These are phyloP conservation scores for Harmothoe impar DNA, from an alignment of 2,888 invertebrate genomes.

Conservation along the genomic window DNA sequence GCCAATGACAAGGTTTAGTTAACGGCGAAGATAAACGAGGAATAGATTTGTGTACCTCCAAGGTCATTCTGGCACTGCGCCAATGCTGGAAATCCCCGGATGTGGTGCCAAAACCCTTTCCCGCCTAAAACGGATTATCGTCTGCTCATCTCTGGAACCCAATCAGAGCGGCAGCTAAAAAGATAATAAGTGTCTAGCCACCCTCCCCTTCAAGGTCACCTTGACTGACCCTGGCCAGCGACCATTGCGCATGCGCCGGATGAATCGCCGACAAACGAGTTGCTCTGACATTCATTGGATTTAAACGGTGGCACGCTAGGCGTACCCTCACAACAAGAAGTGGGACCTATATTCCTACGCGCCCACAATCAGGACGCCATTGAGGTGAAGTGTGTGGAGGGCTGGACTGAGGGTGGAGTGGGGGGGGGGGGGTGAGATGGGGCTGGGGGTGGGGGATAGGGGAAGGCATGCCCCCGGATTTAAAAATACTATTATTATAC, in stretches of 20 bases:
- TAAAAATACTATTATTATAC: neutral
- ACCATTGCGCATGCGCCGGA: conserved; percentile 10
- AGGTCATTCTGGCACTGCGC: neutral
- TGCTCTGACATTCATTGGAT: conserved; percentile 9
- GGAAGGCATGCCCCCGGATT: neutral
- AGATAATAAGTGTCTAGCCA: conserved; percentile 52
- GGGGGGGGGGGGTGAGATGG: neutral
- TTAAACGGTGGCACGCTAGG: neutral
- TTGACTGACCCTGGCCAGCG: neutral
- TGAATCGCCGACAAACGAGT: conserved; percentile 49
- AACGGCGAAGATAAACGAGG: too few relatives aligned
- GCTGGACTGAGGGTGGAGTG: neutral
- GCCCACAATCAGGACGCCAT: conserved; percentile 30
- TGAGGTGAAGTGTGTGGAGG: neutral
- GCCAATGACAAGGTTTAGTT: too few relatives aligned
- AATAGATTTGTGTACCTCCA: too few relatives aligned
- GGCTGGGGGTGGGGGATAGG: neutral
- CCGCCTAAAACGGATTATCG: conserved; percentile 23
- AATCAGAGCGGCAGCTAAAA: conserved; percentile 27
- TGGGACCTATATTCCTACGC: neutral
- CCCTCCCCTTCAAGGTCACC: conserved; percentile 31
- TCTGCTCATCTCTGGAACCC: conserved; percentile 25
- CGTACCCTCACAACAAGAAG: neutral
- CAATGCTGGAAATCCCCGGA: neutral
- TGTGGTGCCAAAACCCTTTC: neutral